phyloP scores from a whole-genome alignment of 2,888 invertebrate species.

The Diabrotica balteata region DNA sequence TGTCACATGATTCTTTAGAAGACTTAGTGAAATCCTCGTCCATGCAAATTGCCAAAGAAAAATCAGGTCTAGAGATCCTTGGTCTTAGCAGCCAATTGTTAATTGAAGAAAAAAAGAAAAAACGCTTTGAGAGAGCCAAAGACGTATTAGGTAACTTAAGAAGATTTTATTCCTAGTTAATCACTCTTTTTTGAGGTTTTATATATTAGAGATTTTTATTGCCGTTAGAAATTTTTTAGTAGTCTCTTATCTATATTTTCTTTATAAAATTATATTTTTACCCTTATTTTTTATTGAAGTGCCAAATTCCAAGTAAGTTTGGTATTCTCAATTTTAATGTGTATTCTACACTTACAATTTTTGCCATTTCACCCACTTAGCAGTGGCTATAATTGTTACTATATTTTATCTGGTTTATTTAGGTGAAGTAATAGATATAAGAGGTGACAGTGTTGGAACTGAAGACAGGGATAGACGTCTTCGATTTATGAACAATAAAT shows the following conservation, averaged over 20 bases:
- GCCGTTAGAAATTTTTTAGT: too few species aligned
- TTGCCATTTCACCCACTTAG: too few species aligned
- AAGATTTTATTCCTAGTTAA: too few species aligned
- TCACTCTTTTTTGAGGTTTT: too few species aligned
- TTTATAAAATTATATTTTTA: too few species aligned
- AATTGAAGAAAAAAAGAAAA: not conserved
- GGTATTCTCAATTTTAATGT: too few species aligned
- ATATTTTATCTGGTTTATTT: not conserved
- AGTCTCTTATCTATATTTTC: too few species aligned
- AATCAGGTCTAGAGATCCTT: not conserved
- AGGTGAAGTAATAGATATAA: constrained; percentile 28
- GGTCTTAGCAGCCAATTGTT: not conserved
- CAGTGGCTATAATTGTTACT: too few species aligned
- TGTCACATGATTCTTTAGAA: not conserved
- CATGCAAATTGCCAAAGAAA: constrained; percentile 1
- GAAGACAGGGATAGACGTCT: constrained; percentile 45
- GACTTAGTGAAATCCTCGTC: constrained; percentile 7
- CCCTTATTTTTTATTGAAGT: too few species aligned
- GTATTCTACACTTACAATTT: too few species aligned
- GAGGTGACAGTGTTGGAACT: constrained; percentile 12
- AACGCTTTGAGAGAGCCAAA: not conserved
- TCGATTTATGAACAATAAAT: constrained; percentile 69
- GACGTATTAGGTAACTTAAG: constrained; percentile 14
- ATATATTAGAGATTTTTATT: too few species aligned
- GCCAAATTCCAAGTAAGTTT: too few species aligned